Percentiles rank a stretch among this genome's conserved stretches.
These are phyloP conservation scores for Yponomeuta plumbellus DNA, from an alignment of 2,888 invertebrate species.

Conservation along the genomic window DNA sequence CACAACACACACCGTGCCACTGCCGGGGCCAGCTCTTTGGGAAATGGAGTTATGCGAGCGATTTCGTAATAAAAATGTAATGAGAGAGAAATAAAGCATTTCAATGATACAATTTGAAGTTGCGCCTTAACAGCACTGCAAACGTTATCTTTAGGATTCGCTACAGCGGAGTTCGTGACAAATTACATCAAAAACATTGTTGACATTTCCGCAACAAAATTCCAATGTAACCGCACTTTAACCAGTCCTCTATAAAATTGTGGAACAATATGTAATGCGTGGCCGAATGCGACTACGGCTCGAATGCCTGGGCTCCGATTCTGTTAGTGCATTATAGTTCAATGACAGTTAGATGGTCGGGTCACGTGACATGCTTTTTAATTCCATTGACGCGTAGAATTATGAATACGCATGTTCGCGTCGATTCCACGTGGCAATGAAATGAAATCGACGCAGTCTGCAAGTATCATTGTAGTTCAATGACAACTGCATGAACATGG, in stretches of 20 bases:
- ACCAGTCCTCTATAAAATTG: neutral
- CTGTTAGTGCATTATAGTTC: too few relatives aligned
- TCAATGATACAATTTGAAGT: neutral
- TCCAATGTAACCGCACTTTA: neutral
- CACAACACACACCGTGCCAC: slow-evolving; percentile 6
- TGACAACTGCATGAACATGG: too few relatives aligned
- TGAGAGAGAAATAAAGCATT: neutral
- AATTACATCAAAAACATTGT: neutral
- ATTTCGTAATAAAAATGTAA: neutral
- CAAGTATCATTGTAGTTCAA: too few relatives aligned
- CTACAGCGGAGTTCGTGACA: neutral
- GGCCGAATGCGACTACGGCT: neutral
- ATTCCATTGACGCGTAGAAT: too few relatives aligned
- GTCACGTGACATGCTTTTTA: too few relatives aligned
- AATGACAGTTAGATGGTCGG: too few relatives aligned
- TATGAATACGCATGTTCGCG: too few relatives aligned
- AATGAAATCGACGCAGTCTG: too few relatives aligned
- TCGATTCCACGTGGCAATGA: too few relatives aligned
- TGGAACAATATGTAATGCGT: neutral
- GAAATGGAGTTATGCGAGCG: neutral
- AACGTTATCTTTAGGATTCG: neutral
- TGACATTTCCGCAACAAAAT: neutral
- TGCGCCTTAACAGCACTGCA: neutral
- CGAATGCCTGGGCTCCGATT: too few relatives aligned
- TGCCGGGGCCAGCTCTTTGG: neutral